Percentiles rank a stretch among this genome's conserved stretches.
Evolutionary conservation across 2,113 vertebrate species (phyloP).

Genomic region (Laterallus jamaicensis): DNA sequence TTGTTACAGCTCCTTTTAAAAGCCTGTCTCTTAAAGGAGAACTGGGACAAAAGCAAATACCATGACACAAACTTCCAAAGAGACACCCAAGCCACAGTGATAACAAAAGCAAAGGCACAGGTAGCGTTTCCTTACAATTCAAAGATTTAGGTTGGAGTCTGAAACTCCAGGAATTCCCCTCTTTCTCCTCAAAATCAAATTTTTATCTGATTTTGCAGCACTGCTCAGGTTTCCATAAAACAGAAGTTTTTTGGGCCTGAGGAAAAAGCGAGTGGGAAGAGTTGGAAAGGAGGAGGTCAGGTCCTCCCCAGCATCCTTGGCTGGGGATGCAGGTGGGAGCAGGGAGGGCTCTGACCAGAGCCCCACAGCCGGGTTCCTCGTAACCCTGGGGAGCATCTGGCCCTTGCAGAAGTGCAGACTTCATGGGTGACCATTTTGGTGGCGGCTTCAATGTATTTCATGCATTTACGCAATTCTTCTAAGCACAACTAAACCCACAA

Average conservation of each 20-base stretch:
- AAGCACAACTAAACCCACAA: background rate
- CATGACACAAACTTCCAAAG: background rate
- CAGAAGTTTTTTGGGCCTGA: background rate
- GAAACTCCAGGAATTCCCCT: background rate
- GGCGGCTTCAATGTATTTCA: background rate
- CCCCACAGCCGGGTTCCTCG: accelerated
- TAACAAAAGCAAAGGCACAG: background rate
- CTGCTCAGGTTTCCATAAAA: background rate
- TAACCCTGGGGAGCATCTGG: background rate
- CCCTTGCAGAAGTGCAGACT: background rate
- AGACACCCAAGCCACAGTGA: background rate
- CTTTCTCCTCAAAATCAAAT: background rate
- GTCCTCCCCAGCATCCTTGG: background rate
- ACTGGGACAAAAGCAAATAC: background rate
- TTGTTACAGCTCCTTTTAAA: background rate
- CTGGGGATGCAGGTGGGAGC: accelerated
- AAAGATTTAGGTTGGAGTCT: background rate
- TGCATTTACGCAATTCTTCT: background rate
- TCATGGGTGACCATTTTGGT: background rate
- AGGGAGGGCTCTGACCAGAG: background rate
- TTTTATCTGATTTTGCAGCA: background rate
- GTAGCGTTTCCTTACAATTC: background rate
- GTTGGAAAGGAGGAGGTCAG: background rate
- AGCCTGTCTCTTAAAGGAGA: background rate
- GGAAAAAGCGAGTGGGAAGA: accelerated